Base-by-base conservation (phyloP, 2,113 vertebrate genomes). In the Heteronetta atricapilla region DNA sequence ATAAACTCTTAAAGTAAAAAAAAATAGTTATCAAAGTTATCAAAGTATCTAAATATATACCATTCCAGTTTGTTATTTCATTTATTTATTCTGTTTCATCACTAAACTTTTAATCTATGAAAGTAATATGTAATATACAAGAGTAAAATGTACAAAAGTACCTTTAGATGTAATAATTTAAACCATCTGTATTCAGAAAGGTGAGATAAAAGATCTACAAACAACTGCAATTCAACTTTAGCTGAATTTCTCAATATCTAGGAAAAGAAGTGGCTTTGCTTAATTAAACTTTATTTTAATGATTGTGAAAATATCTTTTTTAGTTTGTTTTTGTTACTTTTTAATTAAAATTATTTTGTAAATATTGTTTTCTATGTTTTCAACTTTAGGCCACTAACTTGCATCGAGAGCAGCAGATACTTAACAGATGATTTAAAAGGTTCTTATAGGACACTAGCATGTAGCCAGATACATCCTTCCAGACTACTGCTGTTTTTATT, bases 341-440 rank as follows among this genome's bases (percentile, higher is more conserved):
- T 96, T 94, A 84, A 95, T 96, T 95, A 97, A 96, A 94, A 89
- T 92, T 97, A 96, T 96, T 97, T 90, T 97, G 95, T 97, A 97
- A 95, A 97, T 96, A 96, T 79, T 94, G 55, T 95, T 96, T 94
- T 90, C 83, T 95, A 84, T 92, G 90, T 97, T 96, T 87, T 94
- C 90, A 96, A 84, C 80, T 86, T 90, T 96, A 93, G 86, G 81
- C 74, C 20, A 1, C 93, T 94, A 84, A 82, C 84, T 95, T 76
- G 40, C 83, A 89, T 85, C 84, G 86, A 90, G 58, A 92, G 86
- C 90, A 96, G 92, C 93, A 82, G 62, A 66, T 69, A 68, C 62
- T 90, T 62, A 58, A 79, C 28, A 48, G 2, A 56, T 72, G 38
- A 84, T 90, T 60, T 73, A 16, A 90, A 90, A 82, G 53, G 36